phyloP scores from a whole-genome alignment of 2,888 invertebrate genomes.

The Drosophila nigricruria region DNA sequence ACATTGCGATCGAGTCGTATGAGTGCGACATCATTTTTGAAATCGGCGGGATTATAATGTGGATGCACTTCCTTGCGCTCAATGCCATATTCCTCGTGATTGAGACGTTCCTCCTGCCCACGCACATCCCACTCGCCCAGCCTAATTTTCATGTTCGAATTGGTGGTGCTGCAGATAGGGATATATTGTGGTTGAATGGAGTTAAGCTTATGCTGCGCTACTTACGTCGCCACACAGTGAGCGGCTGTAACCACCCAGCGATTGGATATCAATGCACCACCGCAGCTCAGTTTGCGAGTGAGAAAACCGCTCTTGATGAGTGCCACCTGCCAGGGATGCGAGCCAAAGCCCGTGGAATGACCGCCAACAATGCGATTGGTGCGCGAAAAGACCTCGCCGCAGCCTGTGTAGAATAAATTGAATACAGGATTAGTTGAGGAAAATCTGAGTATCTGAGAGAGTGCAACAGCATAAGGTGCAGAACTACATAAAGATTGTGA shows the following conservation, averaged over 20 bases:
- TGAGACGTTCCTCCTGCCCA: slow-evolving; percentile 92
- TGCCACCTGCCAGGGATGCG: slow-evolving; percentile 97
- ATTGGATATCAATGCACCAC: slow-evolving; percentile 95
- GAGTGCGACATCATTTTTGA: slow-evolving; percentile 95
- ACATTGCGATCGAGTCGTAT: slow-evolving; percentile 93
- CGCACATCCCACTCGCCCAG: slow-evolving; percentile 97
- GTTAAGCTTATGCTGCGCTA: slow-evolving; percentile 60
- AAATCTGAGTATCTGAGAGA: neutral
- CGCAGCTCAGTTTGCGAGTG: slow-evolving; percentile 95
- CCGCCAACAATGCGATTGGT: slow-evolving; percentile 97
- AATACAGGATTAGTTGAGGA: neutral
- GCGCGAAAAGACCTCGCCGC: slow-evolving; percentile 94
- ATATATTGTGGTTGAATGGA: neutral
- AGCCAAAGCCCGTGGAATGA: slow-evolving; percentile 94
- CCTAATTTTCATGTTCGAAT: slow-evolving; percentile 94
- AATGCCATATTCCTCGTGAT: slow-evolving; percentile 95
- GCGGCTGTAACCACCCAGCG: slow-evolving; percentile 97
- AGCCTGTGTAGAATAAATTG: slow-evolving; percentile 88
- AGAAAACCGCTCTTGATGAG: slow-evolving; percentile 96
- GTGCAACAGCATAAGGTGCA: slow-evolving; percentile 3
- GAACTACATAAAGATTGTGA: slow-evolving; percentile 14
- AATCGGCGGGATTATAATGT: slow-evolving; percentile 95
- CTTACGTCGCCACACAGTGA: slow-evolving; percentile 96
- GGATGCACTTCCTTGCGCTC: slow-evolving; percentile 97
- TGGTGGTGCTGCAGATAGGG: slow-evolving; percentile 90